Percentiles rank a stretch among this genome's conserved stretches.
phyloP scores from a whole-genome alignment of 35 echinoderm and acorn worm genomes.

The Anneissia japonica region DNA sequence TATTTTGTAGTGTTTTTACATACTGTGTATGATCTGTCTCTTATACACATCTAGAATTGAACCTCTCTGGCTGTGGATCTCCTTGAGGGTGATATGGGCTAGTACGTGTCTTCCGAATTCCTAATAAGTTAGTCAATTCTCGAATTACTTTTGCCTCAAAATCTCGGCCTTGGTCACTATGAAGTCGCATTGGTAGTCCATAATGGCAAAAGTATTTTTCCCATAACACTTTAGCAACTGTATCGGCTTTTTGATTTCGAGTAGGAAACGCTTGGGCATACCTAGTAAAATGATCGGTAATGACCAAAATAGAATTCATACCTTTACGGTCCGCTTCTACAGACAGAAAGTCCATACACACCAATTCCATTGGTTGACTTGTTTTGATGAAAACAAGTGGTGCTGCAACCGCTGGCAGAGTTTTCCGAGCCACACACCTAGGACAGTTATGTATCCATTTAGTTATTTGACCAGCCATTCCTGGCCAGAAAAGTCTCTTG shows the following conservation, averaged over 20 bases:
- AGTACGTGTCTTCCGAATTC: too few relatives aligned
- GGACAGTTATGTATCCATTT: not conserved
- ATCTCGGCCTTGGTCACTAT: not conserved
- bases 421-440: constrained; percentile 26
- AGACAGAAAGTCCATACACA: not conserved
- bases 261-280: not conserved
- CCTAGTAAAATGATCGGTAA: not conserved
- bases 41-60: too few relatives aligned
- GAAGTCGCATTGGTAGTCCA: not conserved
- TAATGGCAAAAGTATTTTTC: not conserved
- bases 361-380: not conserved
- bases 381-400: not conserved
- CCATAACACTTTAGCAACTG: not conserved
- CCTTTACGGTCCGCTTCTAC: not conserved
- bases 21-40: too few relatives aligned
- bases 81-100: too few relatives aligned
- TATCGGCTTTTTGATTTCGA: not conserved
- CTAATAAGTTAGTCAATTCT: not conserved
- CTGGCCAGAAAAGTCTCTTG: constrained; percentile 40
- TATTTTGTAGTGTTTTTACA: too few relatives aligned
- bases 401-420: not conserved
- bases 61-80: too few relatives aligned
- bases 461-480: constrained; percentile 19
- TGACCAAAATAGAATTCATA: not conserved
- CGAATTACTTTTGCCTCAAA: not conserved